phyloP scores from a whole-genome alignment of 2,797 vertebrate species.

The Acipenser transmontanus region DNA sequence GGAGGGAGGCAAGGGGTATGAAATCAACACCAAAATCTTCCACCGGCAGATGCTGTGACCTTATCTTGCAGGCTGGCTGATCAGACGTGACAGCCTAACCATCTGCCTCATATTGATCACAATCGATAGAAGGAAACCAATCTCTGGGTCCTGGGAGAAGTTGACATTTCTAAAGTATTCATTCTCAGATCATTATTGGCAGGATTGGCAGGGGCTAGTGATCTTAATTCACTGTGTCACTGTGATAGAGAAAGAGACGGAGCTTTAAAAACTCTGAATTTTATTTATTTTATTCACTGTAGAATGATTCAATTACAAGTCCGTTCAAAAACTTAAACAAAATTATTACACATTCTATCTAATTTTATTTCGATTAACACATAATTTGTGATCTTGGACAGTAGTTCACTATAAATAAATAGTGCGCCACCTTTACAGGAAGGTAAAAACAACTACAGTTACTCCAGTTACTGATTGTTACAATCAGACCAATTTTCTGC shows the following conservation, averaged over 20 bases:
- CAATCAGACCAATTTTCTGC: background rate
- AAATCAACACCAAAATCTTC: conserved; percentile 30
- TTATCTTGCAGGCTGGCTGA: conserved; percentile 49
- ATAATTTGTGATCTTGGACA: too few species aligned
- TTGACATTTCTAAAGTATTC: background rate
- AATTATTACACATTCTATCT: too few species aligned
- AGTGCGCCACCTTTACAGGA: too few species aligned
- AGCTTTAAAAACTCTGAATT: too few species aligned
- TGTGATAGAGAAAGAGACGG: too few species aligned
- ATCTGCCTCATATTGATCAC: conserved; percentile 51
- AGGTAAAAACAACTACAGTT: too few species aligned
- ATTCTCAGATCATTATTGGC: background rate
- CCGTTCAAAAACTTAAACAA: too few species aligned
- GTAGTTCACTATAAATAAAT: too few species aligned
- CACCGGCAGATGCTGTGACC: conserved; percentile 50
- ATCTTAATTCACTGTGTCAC: background rate
- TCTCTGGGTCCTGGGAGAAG: conserved; percentile 15
- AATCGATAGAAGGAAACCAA: conserved; percentile 42
- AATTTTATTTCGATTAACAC: too few species aligned
- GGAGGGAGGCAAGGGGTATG: conserved; percentile 16
- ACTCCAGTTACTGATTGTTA: background rate
- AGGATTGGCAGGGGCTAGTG: background rate
- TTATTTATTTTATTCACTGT: too few species aligned
- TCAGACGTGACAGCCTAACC: conserved; percentile 44
- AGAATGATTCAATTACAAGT: too few species aligned